phyloP scores from a whole-genome alignment of 2,797 vertebrate genomes.

The Spheniscus humboldti region DNA sequence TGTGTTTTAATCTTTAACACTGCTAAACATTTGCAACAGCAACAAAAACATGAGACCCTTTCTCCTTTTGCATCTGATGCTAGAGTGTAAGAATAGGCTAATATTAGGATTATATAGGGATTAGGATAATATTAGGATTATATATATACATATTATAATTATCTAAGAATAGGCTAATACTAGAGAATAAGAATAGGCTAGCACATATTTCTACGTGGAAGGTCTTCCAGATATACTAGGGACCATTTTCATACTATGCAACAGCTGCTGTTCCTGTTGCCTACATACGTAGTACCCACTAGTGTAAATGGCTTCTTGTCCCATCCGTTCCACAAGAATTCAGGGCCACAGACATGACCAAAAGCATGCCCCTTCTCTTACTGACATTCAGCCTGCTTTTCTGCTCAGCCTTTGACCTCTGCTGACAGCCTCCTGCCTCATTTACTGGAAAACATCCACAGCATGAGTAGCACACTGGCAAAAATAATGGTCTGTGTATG shows the following conservation, averaged over 20 bases:
- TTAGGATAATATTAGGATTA: neutral
- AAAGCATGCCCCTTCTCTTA: neutral
- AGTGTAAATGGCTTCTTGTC: neutral
- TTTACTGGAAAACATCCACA: neutral
- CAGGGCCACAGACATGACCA: neutral
- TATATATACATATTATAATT: neutral
- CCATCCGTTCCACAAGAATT: neutral
- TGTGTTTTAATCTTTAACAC: neutral
- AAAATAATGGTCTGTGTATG: neutral
- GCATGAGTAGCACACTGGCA: neutral
- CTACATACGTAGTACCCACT: neutral
- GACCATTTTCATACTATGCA: neutral
- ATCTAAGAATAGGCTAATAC: neutral
- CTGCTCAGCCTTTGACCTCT: neutral
- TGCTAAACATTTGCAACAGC: neutral
- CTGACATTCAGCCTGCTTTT: neutral
- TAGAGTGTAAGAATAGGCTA: neutral
- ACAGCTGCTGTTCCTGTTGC: neutral
- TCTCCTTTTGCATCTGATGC: neutral
- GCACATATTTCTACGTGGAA: neutral
- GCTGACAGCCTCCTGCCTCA: neutral
- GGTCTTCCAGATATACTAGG: neutral
- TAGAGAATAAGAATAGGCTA: neutral
- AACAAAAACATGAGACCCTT: neutral
- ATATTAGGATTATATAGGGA: neutral